These are phyloP conservation scores for Callocephalon fimbriatum DNA, from an alignment of 2,113 vertebrate species.

Conservation along the genomic window DNA sequence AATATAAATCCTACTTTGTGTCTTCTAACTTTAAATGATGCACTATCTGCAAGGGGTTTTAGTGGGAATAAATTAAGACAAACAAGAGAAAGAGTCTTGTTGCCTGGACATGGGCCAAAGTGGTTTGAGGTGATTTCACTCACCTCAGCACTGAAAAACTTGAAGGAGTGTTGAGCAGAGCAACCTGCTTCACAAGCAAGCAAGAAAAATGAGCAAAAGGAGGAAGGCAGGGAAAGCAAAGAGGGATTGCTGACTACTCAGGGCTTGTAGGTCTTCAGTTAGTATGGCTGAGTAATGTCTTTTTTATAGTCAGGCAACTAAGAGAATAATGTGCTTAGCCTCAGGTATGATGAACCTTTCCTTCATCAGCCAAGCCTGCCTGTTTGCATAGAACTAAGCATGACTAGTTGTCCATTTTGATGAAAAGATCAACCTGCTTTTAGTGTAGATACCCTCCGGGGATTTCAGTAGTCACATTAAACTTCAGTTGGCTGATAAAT, in stretches of 20 bases:
- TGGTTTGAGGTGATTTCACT: not conserved
- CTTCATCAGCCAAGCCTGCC: not conserved
- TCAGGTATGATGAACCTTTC: not conserved
- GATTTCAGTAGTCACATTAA: not conserved
- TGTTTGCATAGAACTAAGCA: not conserved
- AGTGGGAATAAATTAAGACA: not conserved
- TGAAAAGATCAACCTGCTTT: not conserved
- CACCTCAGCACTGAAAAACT: not conserved
- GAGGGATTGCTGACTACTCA: not conserved
- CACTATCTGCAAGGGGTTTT: not conserved
- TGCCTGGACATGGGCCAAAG: not conserved
- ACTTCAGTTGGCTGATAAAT: not conserved
- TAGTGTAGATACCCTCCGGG: not conserved
- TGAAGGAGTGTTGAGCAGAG: not conserved
- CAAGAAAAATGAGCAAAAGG: not conserved
- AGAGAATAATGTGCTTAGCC: not conserved
- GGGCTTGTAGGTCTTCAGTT: not conserved
- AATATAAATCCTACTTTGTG: conserved; percentile 27
- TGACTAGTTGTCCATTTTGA: not conserved
- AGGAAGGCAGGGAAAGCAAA: not conserved
- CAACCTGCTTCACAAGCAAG: not conserved
- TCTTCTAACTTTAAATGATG: not conserved
- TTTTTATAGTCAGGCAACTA: not conserved
- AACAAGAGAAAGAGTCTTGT: not conserved
- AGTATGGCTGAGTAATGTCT: not conserved